These are phyloP conservation scores for Gracilinanus agilis DNA, from an alignment of 2,113 vertebrate species.

Conservation along the genomic window DNA sequence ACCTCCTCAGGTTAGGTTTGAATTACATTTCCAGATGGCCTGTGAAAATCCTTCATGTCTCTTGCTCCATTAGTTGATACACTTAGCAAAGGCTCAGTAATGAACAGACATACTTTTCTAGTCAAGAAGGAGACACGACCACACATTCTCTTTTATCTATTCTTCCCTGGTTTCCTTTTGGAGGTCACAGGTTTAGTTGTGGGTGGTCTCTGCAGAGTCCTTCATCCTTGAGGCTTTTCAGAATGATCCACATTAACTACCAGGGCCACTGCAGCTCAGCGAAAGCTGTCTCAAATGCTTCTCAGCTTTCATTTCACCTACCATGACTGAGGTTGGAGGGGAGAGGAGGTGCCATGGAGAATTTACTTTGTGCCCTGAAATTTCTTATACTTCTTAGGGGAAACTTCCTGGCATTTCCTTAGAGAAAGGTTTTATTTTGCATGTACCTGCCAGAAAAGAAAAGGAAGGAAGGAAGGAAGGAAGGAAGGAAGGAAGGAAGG, in stretches of 20 bases:
- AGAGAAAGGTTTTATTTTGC: neutral
- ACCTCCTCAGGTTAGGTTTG: slow-evolving; percentile 74
- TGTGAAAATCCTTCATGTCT: slow-evolving; percentile 76
- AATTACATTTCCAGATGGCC: slow-evolving; percentile 79
- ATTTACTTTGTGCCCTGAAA: neutral
- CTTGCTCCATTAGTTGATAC: slow-evolving; percentile 80
- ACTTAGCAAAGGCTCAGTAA: slow-evolving; percentile 70
- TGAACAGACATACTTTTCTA: slow-evolving; percentile 72
- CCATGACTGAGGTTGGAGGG: rapidly evolving
- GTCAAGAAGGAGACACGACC: slow-evolving; percentile 42
- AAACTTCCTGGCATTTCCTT: rapidly evolving
- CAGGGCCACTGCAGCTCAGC: rapidly evolving
- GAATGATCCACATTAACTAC: neutral
- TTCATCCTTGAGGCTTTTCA: neutral
- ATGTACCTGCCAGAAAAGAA: neutral
- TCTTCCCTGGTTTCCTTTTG: neutral
- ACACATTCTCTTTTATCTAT: neutral
- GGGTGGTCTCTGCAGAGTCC: rapidly evolving
- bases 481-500: neutral
- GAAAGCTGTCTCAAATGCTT: rapidly evolving
- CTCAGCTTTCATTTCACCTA: neutral
- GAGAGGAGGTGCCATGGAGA: neutral
- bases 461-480: neutral
- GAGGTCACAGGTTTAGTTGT: neutral
- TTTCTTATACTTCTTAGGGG: rapidly evolving